Conservation (phyloP, 2,797 vertebrate species). For the Myioborus melanocephalus region DNA sequence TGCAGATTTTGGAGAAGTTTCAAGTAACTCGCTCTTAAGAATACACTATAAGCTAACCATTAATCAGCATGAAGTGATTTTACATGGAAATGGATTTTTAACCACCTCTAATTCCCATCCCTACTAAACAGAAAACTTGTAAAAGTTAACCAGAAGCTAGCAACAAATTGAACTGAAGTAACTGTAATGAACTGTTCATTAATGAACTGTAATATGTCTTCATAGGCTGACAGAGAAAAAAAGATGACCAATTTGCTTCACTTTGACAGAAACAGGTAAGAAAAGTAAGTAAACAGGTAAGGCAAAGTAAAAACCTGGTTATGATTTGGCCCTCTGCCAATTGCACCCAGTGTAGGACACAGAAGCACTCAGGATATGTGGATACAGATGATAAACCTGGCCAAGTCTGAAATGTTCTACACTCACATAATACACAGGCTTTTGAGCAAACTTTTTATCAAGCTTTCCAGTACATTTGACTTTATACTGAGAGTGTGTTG, state of each 20-base stretch:
- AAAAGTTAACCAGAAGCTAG: not conserved
- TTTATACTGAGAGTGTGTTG: not conserved
- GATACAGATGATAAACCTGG: not conserved
- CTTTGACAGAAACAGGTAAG: not conserved
- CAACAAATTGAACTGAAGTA: not conserved
- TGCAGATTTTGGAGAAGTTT: not conserved
- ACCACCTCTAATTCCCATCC: not conserved
- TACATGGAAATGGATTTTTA: not conserved
- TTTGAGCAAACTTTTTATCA: not conserved
- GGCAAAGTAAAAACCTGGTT: not conserved
- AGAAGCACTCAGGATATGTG: not conserved
- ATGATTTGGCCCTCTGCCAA: not conserved
- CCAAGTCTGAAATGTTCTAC: not conserved
- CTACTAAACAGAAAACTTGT: not conserved
- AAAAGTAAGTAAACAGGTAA: not conserved
- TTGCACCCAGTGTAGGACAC: not conserved
- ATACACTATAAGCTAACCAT: not conserved
- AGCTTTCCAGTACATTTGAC: not conserved
- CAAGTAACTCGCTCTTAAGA: not conserved
- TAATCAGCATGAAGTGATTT: not conserved
- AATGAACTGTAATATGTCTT: not conserved
- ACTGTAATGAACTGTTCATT: not conserved
- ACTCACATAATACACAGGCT: not conserved
- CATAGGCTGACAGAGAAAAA: not conserved
- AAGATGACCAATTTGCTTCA: not conserved